phyloP scores from a whole-genome alignment of 2,113 vertebrate genomes.

The Emydura subglobosa region DNA sequence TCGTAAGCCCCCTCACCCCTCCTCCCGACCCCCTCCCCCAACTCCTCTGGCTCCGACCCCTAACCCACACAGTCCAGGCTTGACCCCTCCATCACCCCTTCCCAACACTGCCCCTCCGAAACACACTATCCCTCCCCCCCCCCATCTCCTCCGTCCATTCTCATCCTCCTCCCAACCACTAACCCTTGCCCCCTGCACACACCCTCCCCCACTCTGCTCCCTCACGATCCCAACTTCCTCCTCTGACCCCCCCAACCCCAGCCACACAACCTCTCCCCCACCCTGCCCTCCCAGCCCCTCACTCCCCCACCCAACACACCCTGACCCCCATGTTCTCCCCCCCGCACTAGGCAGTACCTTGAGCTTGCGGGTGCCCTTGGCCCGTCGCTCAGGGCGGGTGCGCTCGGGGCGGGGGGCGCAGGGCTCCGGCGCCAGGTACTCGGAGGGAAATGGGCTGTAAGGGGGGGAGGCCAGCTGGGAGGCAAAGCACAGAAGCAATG shows the following conservation, averaged over 20 bases:
- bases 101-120: no score
- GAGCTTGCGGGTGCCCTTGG: constrained; percentile 76
- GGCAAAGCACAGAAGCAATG: constrained; percentile 24
- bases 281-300: background rate
- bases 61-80: background rate
- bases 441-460: constrained; percentile 77
- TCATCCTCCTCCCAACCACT: constrained; percentile 13
- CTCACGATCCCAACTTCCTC: background rate
- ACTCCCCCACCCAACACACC: no score
- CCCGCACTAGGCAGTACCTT: constrained; percentile 64
- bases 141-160: background rate
- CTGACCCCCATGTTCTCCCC: background rate
- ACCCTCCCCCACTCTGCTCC: constrained; percentile 18
- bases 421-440: constrained; percentile 78
- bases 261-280: background rate
- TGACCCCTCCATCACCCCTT: background rate
- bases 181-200: background rate
- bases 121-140: background rate
- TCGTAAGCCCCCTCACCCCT: constrained; percentile 23
- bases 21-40: constrained; percentile 33
- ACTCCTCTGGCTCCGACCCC: constrained; percentile 34
- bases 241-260: no score
- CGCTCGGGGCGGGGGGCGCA: constrained; percentile 74
- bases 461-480: constrained; percentile 76
- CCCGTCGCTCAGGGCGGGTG: constrained; percentile 70